Evolutionary conservation across 2,113 vertebrate species (phyloP).

Genomic region (Oreochromis tanganicae): DNA sequence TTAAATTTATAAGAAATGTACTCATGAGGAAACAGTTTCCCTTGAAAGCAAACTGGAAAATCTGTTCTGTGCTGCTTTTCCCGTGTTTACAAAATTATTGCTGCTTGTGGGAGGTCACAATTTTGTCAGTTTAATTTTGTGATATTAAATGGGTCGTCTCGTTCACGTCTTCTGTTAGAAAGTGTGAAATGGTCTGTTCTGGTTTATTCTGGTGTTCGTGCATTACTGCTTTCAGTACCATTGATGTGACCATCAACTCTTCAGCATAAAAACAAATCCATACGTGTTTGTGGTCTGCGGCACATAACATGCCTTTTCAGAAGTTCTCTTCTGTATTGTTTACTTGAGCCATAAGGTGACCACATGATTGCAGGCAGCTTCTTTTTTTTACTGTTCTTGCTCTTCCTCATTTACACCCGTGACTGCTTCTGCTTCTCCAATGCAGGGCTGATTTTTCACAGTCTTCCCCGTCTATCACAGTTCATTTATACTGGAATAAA

Average conservation of each 20-base stretch:
- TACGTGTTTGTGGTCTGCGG: neutral
- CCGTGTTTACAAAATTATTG: neutral
- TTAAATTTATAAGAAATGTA: neutral
- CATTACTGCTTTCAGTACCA: neutral
- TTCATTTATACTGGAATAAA: neutral
- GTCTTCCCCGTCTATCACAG: neutral
- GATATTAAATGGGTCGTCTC: neutral
- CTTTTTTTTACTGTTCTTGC: neutral
- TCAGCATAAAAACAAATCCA: neutral
- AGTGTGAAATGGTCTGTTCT: neutral
- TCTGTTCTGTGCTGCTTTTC: neutral
- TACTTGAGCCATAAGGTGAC: neutral
- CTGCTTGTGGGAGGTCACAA: neutral
- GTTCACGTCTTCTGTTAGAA: neutral
- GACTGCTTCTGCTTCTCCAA: neutral
- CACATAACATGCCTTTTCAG: neutral
- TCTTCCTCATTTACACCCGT: neutral
- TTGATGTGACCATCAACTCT: neutral
- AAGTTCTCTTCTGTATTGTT: neutral
- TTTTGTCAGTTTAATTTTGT: neutral
- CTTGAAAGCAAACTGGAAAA: neutral
- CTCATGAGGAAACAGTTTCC: neutral
- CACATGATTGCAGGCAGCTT: neutral
- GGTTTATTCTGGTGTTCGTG: neutral
- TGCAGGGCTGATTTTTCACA: neutral